Evolutionary conservation across 2,113 vertebrate genomes (phyloP).

Genomic region (Calyptomena viridis): DNA sequence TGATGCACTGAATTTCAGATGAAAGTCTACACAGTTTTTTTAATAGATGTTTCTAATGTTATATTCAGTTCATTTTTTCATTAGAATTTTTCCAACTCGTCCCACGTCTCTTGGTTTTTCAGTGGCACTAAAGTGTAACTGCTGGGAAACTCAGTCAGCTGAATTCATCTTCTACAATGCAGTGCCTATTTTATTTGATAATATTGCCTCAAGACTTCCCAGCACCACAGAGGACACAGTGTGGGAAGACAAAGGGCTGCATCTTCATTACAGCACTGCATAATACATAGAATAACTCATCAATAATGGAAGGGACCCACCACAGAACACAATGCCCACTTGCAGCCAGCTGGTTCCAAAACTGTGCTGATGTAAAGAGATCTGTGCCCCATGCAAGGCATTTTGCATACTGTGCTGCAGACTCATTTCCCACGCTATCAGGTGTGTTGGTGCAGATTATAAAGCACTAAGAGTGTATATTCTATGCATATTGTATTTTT

Average conservation of each 20-base stretch:
- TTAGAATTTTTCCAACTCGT: neutral
- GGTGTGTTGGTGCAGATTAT: neutral
- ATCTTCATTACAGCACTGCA: slow-evolving; percentile 44
- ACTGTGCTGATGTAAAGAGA: neutral
- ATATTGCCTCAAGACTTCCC: slow-evolving; percentile 1
- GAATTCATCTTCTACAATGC: neutral
- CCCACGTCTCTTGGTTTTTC: neutral
- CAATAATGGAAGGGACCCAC: neutral
- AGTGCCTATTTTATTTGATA: neutral
- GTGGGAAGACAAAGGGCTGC: neutral
- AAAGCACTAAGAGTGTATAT: neutral
- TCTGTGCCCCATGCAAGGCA: accelerated
- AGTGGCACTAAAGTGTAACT: neutral
- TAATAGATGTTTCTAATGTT: neutral
- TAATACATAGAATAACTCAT: slow-evolving; percentile 39
- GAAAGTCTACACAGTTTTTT: neutral
- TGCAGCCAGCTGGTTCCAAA: slow-evolving; percentile 14
- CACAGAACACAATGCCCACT: neutral
- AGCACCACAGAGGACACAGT: neutral
- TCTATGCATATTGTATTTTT: neutral
- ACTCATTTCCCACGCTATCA: neutral
- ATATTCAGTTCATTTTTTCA: neutral
- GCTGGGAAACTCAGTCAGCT: neutral
- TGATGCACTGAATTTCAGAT: neutral
- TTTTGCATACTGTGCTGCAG: neutral